These are phyloP conservation scores for Drosophila burlai DNA, from an alignment of 1,140 invertebrate species.

Conservation along the genomic window DNA sequence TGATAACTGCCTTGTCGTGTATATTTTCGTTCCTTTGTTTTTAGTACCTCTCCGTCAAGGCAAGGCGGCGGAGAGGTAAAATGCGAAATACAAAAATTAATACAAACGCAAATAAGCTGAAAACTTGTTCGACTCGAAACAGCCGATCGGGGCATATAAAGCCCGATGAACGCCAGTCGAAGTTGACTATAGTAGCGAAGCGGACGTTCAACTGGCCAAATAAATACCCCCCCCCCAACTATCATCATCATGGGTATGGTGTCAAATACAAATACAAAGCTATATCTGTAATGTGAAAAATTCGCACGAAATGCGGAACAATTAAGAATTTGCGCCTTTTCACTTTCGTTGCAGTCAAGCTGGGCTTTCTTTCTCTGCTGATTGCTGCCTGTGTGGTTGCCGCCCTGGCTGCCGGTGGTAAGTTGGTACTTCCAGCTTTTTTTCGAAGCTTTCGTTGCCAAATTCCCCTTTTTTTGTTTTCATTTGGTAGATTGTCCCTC, in stretches of 20 bases:
- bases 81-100: slow-evolving; percentile 36
- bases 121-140: slow-evolving; percentile 68
- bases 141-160: slow-evolving; percentile 70
- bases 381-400: slow-evolving; percentile 52
- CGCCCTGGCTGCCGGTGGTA: slow-evolving; percentile 66
- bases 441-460: slow-evolving; percentile 7
- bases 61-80: slow-evolving; percentile 36
- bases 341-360: slow-evolving; percentile 31
- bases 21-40: slow-evolving; percentile 46
- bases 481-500: slow-evolving; percentile 87
- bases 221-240: slow-evolving; percentile 38
- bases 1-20: slow-evolving; percentile 52
- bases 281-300: slow-evolving; percentile 7
- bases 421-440: slow-evolving; percentile 36
- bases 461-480: too few relatives aligned
- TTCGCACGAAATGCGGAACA: slow-evolving; percentile 52
- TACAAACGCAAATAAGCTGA: slow-evolving; percentile 43
- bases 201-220: slow-evolving; percentile 65
- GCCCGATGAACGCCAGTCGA: slow-evolving; percentile 59
- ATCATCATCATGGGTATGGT: slow-evolving; percentile 68
- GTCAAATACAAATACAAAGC: slow-evolving; percentile 1
- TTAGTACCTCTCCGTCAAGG: slow-evolving; percentile 61
- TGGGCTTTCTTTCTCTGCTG: slow-evolving; percentile 46
- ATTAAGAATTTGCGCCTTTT: slow-evolving; percentile 35
- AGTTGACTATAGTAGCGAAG: slow-evolving; percentile 50